Evolutionary conservation across 37 sponge, comb jelly and placozoan species (phyloP).

Genomic region (Diacarnus erythraeanus): DNA sequence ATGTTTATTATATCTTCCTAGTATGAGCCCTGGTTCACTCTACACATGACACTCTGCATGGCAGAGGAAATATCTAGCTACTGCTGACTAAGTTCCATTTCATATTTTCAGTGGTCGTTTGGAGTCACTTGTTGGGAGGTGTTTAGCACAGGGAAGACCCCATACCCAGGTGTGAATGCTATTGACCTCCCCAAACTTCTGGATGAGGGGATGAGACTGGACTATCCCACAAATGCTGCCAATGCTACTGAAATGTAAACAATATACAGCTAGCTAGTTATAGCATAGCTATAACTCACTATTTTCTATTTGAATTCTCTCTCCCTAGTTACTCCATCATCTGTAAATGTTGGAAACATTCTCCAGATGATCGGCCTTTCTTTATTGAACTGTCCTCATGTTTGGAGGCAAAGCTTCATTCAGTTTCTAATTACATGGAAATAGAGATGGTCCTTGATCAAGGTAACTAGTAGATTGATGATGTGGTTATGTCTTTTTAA

Average conservation of each 20-base stretch:
- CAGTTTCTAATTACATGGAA: background rate
- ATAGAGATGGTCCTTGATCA: background rate
- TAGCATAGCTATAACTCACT: no score
- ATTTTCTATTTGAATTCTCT: no score
- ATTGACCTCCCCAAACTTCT: background rate
- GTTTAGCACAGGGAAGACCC: background rate
- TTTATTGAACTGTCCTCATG: background rate
- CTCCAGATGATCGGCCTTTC: background rate
- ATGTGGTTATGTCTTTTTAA: no score
- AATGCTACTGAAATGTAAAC: background rate
- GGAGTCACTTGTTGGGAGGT: background rate
- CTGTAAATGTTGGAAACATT: background rate
- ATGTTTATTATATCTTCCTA: no score
- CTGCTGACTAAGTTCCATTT: no score
- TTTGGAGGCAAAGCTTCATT: background rate
- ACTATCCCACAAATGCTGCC: slow-evolving; percentile 2
- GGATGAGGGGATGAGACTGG: background rate
- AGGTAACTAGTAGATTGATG: no score
- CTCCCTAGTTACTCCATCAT: background rate
- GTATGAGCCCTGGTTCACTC: no score
- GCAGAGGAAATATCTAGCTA: no score
- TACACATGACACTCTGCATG: no score
- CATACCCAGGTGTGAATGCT: slow-evolving; percentile 9
- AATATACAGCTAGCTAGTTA: no score
- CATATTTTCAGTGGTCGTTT: background rate